phyloP scores from a whole-genome alignment of 1,140 invertebrate genomes.

The Ericerus pela region DNA sequence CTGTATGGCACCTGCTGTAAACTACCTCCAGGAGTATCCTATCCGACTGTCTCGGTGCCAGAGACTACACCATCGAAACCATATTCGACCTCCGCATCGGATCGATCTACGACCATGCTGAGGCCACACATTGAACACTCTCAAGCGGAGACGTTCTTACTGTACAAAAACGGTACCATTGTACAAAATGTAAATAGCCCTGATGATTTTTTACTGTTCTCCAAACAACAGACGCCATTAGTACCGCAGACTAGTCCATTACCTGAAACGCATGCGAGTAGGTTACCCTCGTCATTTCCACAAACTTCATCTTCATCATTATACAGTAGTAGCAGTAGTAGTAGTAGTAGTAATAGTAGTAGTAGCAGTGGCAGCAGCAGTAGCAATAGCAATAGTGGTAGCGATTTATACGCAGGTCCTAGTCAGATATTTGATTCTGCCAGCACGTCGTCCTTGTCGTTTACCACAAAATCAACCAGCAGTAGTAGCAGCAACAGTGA shows the following conservation, averaged over 20 bases:
- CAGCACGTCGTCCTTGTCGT: too few relatives aligned
- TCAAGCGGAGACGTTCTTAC: constrained; percentile 45
- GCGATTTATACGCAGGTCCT: too few relatives aligned
- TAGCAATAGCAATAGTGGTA: not conserved
- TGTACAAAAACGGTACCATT: constrained; percentile 43
- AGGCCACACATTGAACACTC: constrained; percentile 38
- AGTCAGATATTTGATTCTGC: constrained; percentile 5
- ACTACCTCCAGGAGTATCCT: constrained; percentile 33
- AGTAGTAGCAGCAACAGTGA: not conserved
- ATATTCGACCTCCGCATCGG: not conserved
- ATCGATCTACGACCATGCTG: constrained; percentile 4
- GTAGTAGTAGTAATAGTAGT: too few relatives aligned
- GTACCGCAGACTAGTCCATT: constrained; percentile 3
- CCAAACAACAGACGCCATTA: constrained; percentile 8
- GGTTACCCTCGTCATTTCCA: too few relatives aligned
- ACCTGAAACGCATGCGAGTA: too few relatives aligned
- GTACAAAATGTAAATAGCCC: constrained; percentile 41
- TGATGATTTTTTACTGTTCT: constrained; percentile 32
- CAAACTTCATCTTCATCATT: too few relatives aligned
- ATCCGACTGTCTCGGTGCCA: constrained; percentile 8
- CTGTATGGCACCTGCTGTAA: constrained; percentile 81
- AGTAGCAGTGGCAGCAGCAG: too few relatives aligned
- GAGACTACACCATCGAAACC: constrained; percentile 8
- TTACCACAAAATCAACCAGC: not conserved
- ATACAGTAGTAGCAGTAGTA: too few relatives aligned